Percentiles rank a stretch among this genome's conserved stretches.
Conservation (phyloP, 2,113 vertebrate species). For the Cettia cetti region DNA sequence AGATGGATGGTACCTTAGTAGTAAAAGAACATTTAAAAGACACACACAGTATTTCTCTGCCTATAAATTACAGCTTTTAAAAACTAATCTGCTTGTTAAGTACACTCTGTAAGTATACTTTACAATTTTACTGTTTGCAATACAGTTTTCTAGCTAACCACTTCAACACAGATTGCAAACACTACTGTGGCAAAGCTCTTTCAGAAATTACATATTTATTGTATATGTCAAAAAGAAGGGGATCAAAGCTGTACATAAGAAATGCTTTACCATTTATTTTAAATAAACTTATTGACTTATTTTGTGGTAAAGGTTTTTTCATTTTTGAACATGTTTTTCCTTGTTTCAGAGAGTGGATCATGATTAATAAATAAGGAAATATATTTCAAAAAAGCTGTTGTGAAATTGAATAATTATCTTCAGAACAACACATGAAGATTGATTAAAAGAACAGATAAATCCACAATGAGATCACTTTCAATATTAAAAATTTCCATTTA, state of each 20-base stretch:
- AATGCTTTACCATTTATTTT: not conserved
- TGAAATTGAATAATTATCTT: not conserved
- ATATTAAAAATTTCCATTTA: not conserved
- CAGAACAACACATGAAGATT: not conserved
- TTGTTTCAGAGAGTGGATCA: not conserved
- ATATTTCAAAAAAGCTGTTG: not conserved
- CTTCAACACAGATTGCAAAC: not conserved
- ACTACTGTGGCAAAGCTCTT: not conserved
- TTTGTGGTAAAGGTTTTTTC: too few relatives aligned
- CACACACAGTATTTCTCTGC: not conserved
- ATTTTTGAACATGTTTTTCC: not conserved
- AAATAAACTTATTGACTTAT: not conserved
- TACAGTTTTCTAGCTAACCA: not conserved
- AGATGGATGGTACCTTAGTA: not conserved
- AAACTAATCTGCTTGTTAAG: not conserved
- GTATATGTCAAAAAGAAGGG: not conserved
- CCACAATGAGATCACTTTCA: not conserved
- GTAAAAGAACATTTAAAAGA: not conserved
- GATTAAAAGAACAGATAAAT: not conserved
- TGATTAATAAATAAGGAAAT: not conserved
- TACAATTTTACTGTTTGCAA: not conserved
- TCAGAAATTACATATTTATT: slow-evolving; percentile 10
- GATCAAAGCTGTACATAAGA: not conserved
- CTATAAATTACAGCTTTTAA: not conserved
- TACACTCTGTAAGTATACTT: not conserved